Evolutionary conservation across 2,113 vertebrate species (phyloP).

Genomic region (Puntigrus tetrazona): DNA sequence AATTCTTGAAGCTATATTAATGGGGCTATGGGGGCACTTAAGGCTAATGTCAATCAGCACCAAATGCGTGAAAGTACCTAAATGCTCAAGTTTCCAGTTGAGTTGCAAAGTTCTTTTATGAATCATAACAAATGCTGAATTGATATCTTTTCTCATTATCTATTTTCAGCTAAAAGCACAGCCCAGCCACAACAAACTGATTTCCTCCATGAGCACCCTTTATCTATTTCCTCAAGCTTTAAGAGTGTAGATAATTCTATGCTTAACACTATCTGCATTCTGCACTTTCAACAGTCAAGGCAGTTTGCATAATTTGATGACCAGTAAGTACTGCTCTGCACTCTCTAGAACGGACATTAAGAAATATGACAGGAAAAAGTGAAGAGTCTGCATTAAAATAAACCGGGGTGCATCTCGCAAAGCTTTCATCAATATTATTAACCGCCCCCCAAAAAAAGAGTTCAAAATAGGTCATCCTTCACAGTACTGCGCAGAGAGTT

Average conservation of each 20-base stretch:
- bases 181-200: constrained; percentile 6
- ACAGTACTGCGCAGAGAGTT: not conserved
- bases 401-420: not conserved
- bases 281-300: constrained; percentile 24
- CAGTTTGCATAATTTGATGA: constrained; percentile 37
- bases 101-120: not conserved
- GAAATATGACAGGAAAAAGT: not conserved
- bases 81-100: not conserved
- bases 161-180: not conserved
- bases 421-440: not conserved
- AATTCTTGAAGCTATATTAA: not conserved
- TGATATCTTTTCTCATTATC: constrained; percentile 21
- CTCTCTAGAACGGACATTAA: constrained; percentile 7
- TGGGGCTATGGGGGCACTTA: not conserved
- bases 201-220: constrained; percentile 15
- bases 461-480: not conserved
- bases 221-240: constrained; percentile 32
- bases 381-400: not conserved
- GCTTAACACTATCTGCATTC: constrained; percentile 20
- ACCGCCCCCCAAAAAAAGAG: not conserved
- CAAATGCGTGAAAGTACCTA: not conserved
- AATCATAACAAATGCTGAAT: constrained; percentile 1
- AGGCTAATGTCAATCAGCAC: not conserved
- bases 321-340: constrained; percentile 7
- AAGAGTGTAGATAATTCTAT: constrained; percentile 9